Conservation (phyloP, 2,113 vertebrate species). For the Scopus umbretta region DNA sequence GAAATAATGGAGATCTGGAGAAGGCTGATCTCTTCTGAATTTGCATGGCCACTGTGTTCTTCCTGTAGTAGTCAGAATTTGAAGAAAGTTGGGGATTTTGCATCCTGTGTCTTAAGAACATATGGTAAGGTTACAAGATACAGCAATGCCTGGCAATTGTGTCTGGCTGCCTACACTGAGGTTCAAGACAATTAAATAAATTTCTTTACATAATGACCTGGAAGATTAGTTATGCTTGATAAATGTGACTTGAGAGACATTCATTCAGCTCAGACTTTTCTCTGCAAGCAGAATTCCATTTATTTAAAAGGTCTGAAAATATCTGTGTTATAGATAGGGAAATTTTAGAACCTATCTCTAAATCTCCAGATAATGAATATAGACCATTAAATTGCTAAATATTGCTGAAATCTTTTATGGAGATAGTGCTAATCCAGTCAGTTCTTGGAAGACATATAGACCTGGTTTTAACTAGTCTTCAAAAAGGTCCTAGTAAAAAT, state of each 20-base stretch:
- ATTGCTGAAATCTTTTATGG: not conserved
- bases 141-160: not conserved
- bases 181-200: not conserved
- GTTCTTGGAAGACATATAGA: not conserved
- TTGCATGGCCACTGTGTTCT: not conserved
- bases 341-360: not conserved
- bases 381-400: conserved; percentile 13
- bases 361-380: not conserved
- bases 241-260: not conserved
- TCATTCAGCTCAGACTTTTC: not conserved
- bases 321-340: not conserved
- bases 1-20: not conserved
- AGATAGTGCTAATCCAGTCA: not conserved
- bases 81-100: not conserved
- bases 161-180: not conserved
- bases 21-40: not conserved
- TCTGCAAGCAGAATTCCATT: not conserved
- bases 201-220: not conserved
- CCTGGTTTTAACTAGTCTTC: not conserved
- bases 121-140: not conserved
- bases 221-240: conserved; percentile 11
- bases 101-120: not conserved
- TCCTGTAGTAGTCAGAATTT: not conserved
- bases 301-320: not conserved
- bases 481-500: not conserved